Evolutionary conservation across 2,113 vertebrate genomes (phyloP).

Genomic region (Pachyramphus minor): DNA sequence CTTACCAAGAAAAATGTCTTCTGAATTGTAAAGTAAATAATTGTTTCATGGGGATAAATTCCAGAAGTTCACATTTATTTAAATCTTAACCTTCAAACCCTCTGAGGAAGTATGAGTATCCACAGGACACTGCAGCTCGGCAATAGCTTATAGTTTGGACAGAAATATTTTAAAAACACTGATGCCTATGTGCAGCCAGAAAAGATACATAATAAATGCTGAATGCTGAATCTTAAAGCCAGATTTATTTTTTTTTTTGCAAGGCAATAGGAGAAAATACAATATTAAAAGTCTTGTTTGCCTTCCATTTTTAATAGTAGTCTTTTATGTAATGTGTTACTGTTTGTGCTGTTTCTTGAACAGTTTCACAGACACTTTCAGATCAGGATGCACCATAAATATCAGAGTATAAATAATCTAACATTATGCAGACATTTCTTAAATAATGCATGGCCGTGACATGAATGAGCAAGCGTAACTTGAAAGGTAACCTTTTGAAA

Average conservation of each 20-base stretch:
- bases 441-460: conserved; percentile 33
- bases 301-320: background rate
- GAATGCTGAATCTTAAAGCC: background rate
- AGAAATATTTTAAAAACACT: background rate
- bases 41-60: background rate
- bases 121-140: background rate
- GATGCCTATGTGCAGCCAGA: background rate
- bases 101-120: background rate
- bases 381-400: conserved; percentile 38
- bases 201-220: background rate
- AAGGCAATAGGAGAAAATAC: background rate
- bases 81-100: background rate
- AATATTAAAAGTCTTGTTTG: background rate
- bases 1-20: background rate
- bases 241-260: background rate
- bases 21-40: background rate
- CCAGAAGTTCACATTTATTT: background rate
- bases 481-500: conserved; percentile 24
- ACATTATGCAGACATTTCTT: conserved; percentile 32
- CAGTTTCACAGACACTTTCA: conserved; percentile 16
- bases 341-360: conserved; percentile 9
- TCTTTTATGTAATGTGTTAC: background rate
- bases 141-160: background rate
- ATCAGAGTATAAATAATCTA: conserved; percentile 53
- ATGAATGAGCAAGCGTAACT: background rate